Evolutionary conservation across 1,140 invertebrate species (phyloP).

Genomic region (Lucilia cuprina): DNA sequence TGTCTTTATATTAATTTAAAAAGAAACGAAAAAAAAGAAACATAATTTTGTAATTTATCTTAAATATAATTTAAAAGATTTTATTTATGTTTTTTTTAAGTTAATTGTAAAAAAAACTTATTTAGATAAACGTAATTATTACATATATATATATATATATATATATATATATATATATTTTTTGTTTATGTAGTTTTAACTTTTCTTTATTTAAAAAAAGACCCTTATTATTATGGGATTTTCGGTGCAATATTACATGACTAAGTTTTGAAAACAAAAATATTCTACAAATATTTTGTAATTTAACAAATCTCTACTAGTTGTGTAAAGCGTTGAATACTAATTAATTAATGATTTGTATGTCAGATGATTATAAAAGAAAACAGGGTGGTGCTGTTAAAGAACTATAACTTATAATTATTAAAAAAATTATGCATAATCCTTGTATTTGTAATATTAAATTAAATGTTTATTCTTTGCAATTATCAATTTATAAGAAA

Average conservation of each 20-base stretch:
- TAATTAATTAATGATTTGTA: background rate
- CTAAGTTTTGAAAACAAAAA: background rate
- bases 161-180: background rate
- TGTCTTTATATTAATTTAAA: background rate
- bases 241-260: background rate
- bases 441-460: background rate
- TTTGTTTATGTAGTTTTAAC: background rate
- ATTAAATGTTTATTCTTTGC: background rate
- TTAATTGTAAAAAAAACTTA: background rate
- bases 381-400: constrained; percentile 26
- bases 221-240: background rate
- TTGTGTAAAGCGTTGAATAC: background rate
- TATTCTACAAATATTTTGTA: background rate
- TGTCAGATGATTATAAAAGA: background rate
- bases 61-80: background rate
- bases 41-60: background rate
- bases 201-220: background rate
- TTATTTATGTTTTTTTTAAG: background rate
- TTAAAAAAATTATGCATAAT: background rate
- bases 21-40: background rate
- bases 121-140: background rate
- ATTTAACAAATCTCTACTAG: background rate
- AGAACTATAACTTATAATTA: background rate
- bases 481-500: background rate
- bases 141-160: background rate